phyloP scores from a whole-genome alignment of 2,797 vertebrate genomes.

The Cyclopterus lumpus region DNA sequence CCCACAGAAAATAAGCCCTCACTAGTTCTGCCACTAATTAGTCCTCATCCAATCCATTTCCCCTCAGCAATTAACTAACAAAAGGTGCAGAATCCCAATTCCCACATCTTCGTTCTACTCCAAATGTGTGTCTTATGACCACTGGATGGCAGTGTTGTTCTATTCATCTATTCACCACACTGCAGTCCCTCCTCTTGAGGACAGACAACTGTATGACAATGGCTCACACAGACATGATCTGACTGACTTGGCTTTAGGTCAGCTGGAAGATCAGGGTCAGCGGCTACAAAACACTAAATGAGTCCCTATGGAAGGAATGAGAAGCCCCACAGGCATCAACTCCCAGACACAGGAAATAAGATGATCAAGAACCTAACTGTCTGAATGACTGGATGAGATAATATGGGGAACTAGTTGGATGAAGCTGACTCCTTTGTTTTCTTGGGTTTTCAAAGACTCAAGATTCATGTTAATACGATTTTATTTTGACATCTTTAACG shows the following conservation, averaged over 20 bases:
- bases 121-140: slow-evolving; percentile 22
- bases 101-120: slow-evolving; percentile 9
- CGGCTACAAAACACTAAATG: slow-evolving; percentile 35
- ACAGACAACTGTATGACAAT: slow-evolving; percentile 30
- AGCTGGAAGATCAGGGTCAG: slow-evolving; percentile 48
- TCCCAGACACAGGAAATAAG: slow-evolving; percentile 40
- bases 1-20: slow-evolving; percentile 48
- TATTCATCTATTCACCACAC: slow-evolving; percentile 24
- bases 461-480: background rate
- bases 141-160: slow-evolving; percentile 76
- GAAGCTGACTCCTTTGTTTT: background rate
- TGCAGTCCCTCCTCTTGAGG: background rate
- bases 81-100: slow-evolving; percentile 54
- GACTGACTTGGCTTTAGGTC: slow-evolving; percentile 40
- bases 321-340: slow-evolving; percentile 17
- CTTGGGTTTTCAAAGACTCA: background rate
- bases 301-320: slow-evolving; percentile 60
- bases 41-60: slow-evolving; percentile 61
- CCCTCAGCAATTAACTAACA: slow-evolving; percentile 62
- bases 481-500: background rate
- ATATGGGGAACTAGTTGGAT: slow-evolving; percentile 20
- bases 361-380: slow-evolving; percentile 48
- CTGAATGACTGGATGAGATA: slow-evolving; percentile 25
- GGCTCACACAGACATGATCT: slow-evolving; percentile 31
- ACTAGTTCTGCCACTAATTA: slow-evolving; percentile 65